These are phyloP conservation scores for Castor canadensis DNA, from an alignment of 2,113 vertebrate genomes.

Conservation along the genomic window DNA sequence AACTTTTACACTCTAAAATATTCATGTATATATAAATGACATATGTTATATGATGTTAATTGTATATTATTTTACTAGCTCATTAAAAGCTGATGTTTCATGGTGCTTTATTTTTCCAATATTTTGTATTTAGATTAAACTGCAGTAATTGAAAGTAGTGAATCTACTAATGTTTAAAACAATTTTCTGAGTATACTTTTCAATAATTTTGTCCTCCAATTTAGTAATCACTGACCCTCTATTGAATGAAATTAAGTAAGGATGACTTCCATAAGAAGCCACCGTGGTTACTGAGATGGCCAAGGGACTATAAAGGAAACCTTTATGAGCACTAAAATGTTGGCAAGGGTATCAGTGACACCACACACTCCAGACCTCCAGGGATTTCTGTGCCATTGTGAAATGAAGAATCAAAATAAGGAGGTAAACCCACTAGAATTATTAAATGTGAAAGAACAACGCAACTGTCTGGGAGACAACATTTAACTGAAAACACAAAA, in stretches of 20 bases:
- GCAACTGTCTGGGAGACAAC: background rate
- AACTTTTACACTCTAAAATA: background rate
- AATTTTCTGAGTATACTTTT: conserved; percentile 21
- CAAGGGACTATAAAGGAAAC: background rate
- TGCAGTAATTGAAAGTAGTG: conserved; percentile 13
- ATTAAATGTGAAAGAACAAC: background rate
- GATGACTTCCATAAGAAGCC: background rate
- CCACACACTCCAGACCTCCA: background rate
- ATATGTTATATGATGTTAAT: no score
- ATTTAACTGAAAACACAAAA: background rate
- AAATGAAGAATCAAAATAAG: background rate
- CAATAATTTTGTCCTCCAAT: background rate
- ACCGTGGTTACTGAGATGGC: background rate
- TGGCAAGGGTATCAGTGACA: background rate
- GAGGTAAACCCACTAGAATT: background rate
- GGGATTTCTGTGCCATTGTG: background rate
- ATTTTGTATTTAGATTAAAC: conserved; percentile 23
- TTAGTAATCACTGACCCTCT: background rate
- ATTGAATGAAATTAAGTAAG: background rate
- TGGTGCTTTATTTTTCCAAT: background rate
- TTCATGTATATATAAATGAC: background rate
- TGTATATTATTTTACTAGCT: background rate
- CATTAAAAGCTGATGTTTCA: background rate
- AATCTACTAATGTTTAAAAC: background rate
- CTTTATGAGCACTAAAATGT: background rate